Percentiles rank a stretch among this genome's conserved stretches.
Evolutionary conservation across 1,140 invertebrate genomes (phyloP).

Genomic region (Sweltsa coloradensis): DNA sequence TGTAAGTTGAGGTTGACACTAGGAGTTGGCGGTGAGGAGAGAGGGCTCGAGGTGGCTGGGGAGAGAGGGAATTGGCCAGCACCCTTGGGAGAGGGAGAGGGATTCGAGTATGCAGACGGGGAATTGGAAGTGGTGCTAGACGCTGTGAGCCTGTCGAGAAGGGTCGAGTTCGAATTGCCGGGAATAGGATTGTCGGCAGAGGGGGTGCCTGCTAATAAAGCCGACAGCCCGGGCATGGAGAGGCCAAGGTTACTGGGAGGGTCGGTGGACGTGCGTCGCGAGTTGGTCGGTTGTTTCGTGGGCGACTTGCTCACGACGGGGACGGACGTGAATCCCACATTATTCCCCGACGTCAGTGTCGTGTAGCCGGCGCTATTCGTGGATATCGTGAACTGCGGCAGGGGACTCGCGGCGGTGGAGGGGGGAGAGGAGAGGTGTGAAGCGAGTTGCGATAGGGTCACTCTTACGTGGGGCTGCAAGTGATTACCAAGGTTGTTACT

Average conservation of each 20-base stretch:
- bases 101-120: conserved; percentile 6
- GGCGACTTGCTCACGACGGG: too few relatives aligned
- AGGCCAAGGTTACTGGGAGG: conserved; percentile 34
- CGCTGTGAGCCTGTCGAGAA: conserved; percentile 41
- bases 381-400: neutral
- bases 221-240: conserved; percentile 37
- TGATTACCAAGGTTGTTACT: conserved; percentile 15
- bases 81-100: conserved; percentile 6
- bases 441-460: conserved; percentile 8
- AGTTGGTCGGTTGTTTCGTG: too few relatives aligned
- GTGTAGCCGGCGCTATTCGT: neutral
- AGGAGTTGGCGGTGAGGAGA: conserved; percentile 14
- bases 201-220: conserved; percentile 40
- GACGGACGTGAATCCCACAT: conserved; percentile 31
- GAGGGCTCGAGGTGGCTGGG: conserved; percentile 13
- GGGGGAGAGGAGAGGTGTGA: conserved; percentile 13
- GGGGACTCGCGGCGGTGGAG: neutral
- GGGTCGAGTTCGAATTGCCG: conserved; percentile 36
- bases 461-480: conserved; percentile 22
- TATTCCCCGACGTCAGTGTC: conserved; percentile 12
- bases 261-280: too few relatives aligned
- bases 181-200: conserved; percentile 44
- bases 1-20: conserved; percentile 45
- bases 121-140: conserved; percentile 19
- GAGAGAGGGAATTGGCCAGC: conserved; percentile 8